Conservation (phyloP, 2,888 invertebrate genomes). For the Megamerina dolium region DNA sequence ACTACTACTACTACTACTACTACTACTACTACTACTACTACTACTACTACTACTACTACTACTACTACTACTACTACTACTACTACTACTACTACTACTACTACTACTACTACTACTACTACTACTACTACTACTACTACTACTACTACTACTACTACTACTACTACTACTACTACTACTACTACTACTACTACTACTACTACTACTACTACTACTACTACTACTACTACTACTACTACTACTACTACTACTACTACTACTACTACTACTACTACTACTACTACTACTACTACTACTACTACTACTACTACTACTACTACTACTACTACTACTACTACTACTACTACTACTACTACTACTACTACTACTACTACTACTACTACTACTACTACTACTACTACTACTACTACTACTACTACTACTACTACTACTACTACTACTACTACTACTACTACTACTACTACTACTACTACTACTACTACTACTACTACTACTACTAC, state of each 20-base stretch:
- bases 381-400: neutral
- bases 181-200: neutral
- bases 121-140: neutral
- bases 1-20: neutral
- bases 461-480: too few relatives aligned
- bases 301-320: neutral
- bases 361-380: constrained; percentile 1
- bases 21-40: neutral
- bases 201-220: too few relatives aligned
- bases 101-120: neutral
- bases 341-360: constrained; percentile 1
- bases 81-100: neutral
- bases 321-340: constrained; percentile 1
- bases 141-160: neutral
- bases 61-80: neutral
- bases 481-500: too few relatives aligned
- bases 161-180: neutral
- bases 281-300: constrained; percentile 1
- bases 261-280: constrained; percentile 1
- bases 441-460: too few relatives aligned
- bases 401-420: constrained; percentile 1
- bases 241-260: constrained; percentile 1
- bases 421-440: constrained; percentile 1
- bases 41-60: neutral
- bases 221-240: neutral